These are phyloP conservation scores for Syngnathus acus DNA, from an alignment of 2,797 vertebrate genomes.

Conservation along the genomic window DNA sequence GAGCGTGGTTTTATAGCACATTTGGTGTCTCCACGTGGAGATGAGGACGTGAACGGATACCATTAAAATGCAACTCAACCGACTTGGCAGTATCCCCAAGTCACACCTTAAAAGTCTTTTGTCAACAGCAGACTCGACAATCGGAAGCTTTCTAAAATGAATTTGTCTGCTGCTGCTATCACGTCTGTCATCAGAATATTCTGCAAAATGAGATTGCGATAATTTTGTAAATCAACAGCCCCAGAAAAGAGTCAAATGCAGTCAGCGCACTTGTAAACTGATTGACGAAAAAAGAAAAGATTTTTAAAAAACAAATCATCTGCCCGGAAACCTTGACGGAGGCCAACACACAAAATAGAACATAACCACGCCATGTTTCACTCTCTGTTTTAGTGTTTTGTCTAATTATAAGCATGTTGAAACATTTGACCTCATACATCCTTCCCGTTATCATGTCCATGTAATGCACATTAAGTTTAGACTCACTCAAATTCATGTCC, in stretches of 20 bases:
- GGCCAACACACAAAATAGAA: neutral
- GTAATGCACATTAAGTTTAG: neutral
- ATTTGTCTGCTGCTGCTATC: neutral
- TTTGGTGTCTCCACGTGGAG: neutral
- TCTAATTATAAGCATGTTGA: neutral
- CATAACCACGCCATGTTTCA: neutral
- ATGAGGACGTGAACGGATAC: conserved; percentile 17
- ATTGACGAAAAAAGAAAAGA: too few species aligned
- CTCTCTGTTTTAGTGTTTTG: neutral
- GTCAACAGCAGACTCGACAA: neutral
- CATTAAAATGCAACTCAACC: conserved; percentile 18
- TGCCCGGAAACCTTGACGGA: neutral
- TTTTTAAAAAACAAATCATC: too few species aligned
- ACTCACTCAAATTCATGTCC: neutral
- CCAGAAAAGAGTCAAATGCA: neutral
- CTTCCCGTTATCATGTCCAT: neutral
- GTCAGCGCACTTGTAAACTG: neutral
- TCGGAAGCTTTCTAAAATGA: conserved; percentile 2
- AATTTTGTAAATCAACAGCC: too few species aligned
- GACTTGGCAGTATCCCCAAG: conserved; percentile 22
- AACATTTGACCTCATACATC: neutral
- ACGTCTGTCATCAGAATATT: neutral
- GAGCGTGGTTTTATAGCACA: neutral
- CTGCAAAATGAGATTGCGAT: neutral
- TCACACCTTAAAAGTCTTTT: conserved; percentile 16